These are phyloP conservation scores for Apostichopus parvimensis DNA, from an alignment of 35 echinoderm and acorn worm species.

Conservation along the genomic window DNA sequence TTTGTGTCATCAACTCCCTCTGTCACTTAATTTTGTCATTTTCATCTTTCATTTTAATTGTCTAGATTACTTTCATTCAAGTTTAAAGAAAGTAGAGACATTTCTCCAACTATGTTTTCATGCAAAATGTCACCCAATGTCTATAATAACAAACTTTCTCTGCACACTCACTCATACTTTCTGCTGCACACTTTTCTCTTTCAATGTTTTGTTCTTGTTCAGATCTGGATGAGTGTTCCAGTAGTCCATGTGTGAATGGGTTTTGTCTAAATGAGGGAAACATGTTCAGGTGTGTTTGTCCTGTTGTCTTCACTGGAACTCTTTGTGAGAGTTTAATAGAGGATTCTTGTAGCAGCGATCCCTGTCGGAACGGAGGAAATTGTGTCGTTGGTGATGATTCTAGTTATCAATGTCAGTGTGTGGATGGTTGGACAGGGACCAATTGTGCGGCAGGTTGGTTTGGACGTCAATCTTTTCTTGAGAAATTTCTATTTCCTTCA, in stretches of 20 bases:
- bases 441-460: constrained; percentile 10
- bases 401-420: constrained; percentile 26
- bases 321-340: constrained; percentile 19
- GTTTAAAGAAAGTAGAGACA: no score
- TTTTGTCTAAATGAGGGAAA: constrained; percentile 30
- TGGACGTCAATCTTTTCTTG: constrained; percentile 9
- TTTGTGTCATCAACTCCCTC: constrained; percentile 1
- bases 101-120: no score
- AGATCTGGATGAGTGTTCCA: constrained; percentile 69
- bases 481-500: neutral
- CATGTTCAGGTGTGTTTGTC: constrained; percentile 21
- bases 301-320: constrained; percentile 21
- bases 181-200: neutral
- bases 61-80: no score
- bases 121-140: no score
- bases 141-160: neutral
- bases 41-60: no score
- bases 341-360: constrained; percentile 57
- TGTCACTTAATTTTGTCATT: neutral
- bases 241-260: constrained; percentile 72
- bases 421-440: constrained; percentile 26
- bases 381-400: neutral
- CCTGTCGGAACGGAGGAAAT: constrained; percentile 46
- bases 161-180: neutral
- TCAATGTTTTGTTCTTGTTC: neutral